Evolutionary conservation across 2,797 vertebrate species (phyloP).

Genomic region (Schizopygopsis pylzovi): DNA sequence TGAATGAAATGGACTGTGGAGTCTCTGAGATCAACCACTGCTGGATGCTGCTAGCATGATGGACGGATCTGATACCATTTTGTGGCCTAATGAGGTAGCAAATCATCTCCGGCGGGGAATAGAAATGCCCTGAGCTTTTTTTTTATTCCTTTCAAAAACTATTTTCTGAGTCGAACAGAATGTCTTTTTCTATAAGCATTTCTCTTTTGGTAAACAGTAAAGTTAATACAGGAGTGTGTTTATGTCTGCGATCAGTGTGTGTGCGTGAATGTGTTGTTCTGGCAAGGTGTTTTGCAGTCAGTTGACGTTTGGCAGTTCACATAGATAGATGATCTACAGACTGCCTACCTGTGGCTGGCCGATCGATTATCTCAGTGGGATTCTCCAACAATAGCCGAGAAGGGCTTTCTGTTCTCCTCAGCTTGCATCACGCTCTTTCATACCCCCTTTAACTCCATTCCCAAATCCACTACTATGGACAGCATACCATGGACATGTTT

Average conservation of each 20-base stretch:
- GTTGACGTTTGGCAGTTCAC: slow-evolving; percentile 65
- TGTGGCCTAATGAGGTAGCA: slow-evolving; percentile 55
- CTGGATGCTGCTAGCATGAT: slow-evolving; percentile 55
- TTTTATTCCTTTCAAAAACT: slow-evolving; percentile 31
- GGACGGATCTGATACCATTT: slow-evolving; percentile 55
- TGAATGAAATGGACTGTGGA: slow-evolving; percentile 59
- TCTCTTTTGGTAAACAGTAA: slow-evolving; percentile 38
- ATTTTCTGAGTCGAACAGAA: slow-evolving; percentile 2
- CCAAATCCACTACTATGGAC: slow-evolving; percentile 48
- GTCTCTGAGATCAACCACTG: slow-evolving; percentile 48
- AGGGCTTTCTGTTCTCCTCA: slow-evolving; percentile 60
- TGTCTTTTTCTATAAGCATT: slow-evolving; percentile 15
- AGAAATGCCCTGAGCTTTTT: neutral
- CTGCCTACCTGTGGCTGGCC: slow-evolving; percentile 76
- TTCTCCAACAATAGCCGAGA: slow-evolving; percentile 62
- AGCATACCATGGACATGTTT: slow-evolving; percentile 44
- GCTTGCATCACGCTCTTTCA: slow-evolving; percentile 60
- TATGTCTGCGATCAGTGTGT: slow-evolving; percentile 36
- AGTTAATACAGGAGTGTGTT: slow-evolving; percentile 53
- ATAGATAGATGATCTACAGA: slow-evolving; percentile 62
- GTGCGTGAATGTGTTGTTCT: slow-evolving; percentile 6
- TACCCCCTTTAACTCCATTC: slow-evolving; percentile 43
- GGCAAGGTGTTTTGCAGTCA: slow-evolving; percentile 70
- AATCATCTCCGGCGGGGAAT: slow-evolving; percentile 48
- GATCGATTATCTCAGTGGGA: slow-evolving; percentile 72